Evolutionary conservation across 1,140 invertebrate species (phyloP).

Genomic region (Drosophila setifemur): DNA sequence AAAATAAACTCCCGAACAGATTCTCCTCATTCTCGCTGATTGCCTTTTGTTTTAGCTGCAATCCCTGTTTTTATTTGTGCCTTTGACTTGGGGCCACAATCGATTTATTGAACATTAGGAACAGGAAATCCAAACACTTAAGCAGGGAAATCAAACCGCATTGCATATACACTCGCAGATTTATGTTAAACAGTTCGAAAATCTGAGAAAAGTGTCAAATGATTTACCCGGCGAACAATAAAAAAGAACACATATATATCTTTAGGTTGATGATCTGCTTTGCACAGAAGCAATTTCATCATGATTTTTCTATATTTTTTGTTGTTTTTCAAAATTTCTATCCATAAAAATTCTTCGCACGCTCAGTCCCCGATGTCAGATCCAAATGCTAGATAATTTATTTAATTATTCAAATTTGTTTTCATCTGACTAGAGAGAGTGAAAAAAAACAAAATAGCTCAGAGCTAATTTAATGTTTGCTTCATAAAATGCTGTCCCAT

Average conservation of each 20-base stretch:
- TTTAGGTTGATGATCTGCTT: constrained; percentile 14
- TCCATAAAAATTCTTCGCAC: constrained; percentile 27
- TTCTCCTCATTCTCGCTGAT: constrained; percentile 11
- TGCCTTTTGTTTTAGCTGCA: constrained; percentile 4
- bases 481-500: constrained; percentile 16
- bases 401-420: constrained; percentile 59
- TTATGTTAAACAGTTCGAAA: constrained; percentile 24
- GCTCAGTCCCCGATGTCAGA: constrained; percentile 28
- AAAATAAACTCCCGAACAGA: constrained; percentile 61
- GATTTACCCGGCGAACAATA: constrained; percentile 12
- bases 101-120: constrained; percentile 63
- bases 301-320: constrained; percentile 9
- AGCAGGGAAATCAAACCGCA: not conserved
- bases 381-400: constrained; percentile 65
- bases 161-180: constrained; percentile 8
- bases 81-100: constrained; percentile 6
- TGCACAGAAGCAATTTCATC: constrained; percentile 6
- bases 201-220: not conserved
- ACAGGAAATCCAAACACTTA: constrained; percentile 27
- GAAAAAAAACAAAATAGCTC: constrained; percentile 30
- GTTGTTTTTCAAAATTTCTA: constrained; percentile 1
- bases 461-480: constrained; percentile 27
- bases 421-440: constrained; percentile 14
- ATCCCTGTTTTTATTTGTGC: constrained; percentile 7
- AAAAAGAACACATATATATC: constrained; percentile 5